A percentile compares a stretch with the other conserved stretches of the same genome.
These are phyloP conservation scores for Glossophaga mutica DNA, from an alignment of 2,797 vertebrate species.

Conservation along the genomic window DNA sequence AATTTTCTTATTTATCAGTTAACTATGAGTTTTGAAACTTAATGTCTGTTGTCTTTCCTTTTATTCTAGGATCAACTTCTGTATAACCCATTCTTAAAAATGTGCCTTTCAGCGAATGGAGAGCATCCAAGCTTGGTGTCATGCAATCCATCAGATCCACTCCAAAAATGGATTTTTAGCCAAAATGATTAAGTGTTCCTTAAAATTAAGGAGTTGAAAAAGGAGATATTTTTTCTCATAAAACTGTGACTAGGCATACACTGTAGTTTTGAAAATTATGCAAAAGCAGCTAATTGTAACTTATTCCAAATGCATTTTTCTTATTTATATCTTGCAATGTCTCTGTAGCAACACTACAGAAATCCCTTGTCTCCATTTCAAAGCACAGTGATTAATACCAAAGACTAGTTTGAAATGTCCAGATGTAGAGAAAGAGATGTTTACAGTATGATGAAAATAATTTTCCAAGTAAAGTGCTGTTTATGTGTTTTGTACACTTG, in stretches of 20 bases:
- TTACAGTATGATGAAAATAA: slow-evolving; percentile 78
- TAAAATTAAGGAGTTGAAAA: slow-evolving; percentile 64
- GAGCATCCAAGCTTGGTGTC: slow-evolving; percentile 87
- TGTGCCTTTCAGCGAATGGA: slow-evolving; percentile 92
- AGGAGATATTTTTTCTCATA: slow-evolving; percentile 68
- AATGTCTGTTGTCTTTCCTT: slow-evolving; percentile 25
- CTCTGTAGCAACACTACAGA: slow-evolving; percentile 58
- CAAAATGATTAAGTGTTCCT: slow-evolving; percentile 82
- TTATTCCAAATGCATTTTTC: slow-evolving; percentile 74
- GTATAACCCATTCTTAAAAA: slow-evolving; percentile 85
- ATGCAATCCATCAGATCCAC: slow-evolving; percentile 91
- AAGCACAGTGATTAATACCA: slow-evolving; percentile 78
- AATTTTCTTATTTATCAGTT: slow-evolving; percentile 11
- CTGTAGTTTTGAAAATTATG: slow-evolving; percentile 75
- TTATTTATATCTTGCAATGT: slow-evolving; percentile 74
- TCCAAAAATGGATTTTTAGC: slow-evolving; percentile 94
- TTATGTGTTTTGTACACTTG: slow-evolving; percentile 58
- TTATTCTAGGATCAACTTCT: slow-evolving; percentile 90
- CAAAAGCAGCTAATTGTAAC: slow-evolving; percentile 76
- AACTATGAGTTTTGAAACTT: slow-evolving; percentile 44
- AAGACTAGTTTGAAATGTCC: slow-evolving; percentile 76
- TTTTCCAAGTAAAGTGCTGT: slow-evolving; percentile 64
- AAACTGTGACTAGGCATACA: slow-evolving; percentile 77
- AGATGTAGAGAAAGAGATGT: slow-evolving; percentile 71
- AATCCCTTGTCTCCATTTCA: slow-evolving; percentile 63